Base-by-base conservation (phyloP, 2,797 vertebrate genomes). In the Thalassophryne amazonica region DNA sequence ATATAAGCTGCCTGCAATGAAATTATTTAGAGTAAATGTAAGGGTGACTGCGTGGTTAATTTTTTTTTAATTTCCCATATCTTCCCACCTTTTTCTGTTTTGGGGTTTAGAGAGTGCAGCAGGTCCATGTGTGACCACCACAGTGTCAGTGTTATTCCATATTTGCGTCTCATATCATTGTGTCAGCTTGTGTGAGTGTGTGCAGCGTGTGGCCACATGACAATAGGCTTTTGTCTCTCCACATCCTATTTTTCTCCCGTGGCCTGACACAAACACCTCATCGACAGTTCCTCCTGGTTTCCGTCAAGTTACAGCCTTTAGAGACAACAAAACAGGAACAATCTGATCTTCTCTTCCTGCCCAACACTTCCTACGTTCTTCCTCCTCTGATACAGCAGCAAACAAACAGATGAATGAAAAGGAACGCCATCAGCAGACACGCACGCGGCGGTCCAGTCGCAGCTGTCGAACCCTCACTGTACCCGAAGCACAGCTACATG, bases 271-370 rank as follows among this genome's bases (percentile, higher is more conserved):
- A 63, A 14, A 46, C 73, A 68, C 60, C 65, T 40, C 48, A 42
- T 47, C 19, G 48, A 51, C 47, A 59, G 64, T 83, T 84, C 60
- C 71, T 66, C 54, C 41, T 54, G 60, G 38, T 69, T 82, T 82
- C 80, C 80, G 77, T 75, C 81, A 83, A 76, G 74, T 78, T 82
- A 69, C 72, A 76, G 61, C 83, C 87, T 74, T 74, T 69, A 72
- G 54, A 84, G 83, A 88, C 89, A 90, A 90, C 93, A 94, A 90
- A 94, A 96, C 93, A 95, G 94, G 93, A 94, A 94, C 91, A 92
- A 90, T 92, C 89, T 93, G 90, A 90, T 79, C 84, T 74, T 90
- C 89, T 83, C 76, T 88, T 93, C 89, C 89, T 89, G 88, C 86
- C 73, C 73, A 64, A 40, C 63, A 66, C 77, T 80, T 87, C 84